These are phyloP conservation scores for Chelonus formosanus DNA, from an alignment of 2,888 invertebrate species.

Conservation along the genomic window DNA sequence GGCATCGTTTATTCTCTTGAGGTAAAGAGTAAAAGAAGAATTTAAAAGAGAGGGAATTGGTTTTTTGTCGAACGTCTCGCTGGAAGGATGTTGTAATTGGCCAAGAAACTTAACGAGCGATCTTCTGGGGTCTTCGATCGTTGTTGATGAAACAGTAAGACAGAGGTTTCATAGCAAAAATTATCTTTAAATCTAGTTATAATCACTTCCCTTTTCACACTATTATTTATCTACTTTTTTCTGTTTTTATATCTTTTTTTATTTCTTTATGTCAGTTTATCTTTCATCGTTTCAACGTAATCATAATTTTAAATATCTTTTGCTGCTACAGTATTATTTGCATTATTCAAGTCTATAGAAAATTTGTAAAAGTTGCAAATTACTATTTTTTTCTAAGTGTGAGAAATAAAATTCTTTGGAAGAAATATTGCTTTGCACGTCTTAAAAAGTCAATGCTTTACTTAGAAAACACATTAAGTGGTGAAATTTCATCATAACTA, in stretches of 20 bases:
- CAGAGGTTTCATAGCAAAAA: conserved; percentile 4
- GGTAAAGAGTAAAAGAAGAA: conserved; percentile 4
- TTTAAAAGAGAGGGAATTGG: conserved; percentile 8
- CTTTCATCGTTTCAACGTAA: too few relatives aligned
- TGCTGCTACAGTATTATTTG: too few relatives aligned
- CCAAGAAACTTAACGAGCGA: conserved; percentile 31
- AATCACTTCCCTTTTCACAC: conserved; percentile 10
- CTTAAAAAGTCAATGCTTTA: too few relatives aligned
- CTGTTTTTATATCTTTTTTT: not conserved
- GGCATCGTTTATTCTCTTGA: conserved; percentile 6
- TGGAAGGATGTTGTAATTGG: conserved; percentile 41
- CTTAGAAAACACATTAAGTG: too few relatives aligned
- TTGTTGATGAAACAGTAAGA: not conserved
- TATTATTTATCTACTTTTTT: not conserved
- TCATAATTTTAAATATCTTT: too few relatives aligned
- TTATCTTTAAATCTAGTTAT: conserved; percentile 9
- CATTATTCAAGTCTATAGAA: too few relatives aligned
- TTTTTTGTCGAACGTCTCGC: conserved; percentile 30
- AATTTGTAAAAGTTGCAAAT: too few relatives aligned
- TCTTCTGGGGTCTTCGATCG: conserved; percentile 7
- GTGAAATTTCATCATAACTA: too few relatives aligned
- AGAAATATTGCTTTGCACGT: too few relatives aligned
- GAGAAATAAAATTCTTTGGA: too few relatives aligned
- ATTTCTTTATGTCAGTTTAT: not conserved
- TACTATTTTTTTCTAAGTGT: too few relatives aligned